phyloP scores from a whole-genome alignment of 2,888 invertebrate species.

The Ceratothoa steindachneri region DNA sequence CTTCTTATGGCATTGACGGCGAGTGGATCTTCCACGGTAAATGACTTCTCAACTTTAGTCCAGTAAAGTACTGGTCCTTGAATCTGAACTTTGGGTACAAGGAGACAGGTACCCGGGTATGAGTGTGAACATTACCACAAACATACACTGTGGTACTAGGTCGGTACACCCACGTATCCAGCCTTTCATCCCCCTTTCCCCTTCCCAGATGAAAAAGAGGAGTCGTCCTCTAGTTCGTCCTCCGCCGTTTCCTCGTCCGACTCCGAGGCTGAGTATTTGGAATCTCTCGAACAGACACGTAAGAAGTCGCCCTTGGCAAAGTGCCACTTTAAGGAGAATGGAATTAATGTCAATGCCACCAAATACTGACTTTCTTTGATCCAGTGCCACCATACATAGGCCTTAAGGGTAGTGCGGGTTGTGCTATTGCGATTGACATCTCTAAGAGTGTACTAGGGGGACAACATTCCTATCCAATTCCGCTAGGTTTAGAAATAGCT shows the following conservation, averaged over 20 bases:
- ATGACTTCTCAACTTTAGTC: too few species aligned
- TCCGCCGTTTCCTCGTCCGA: conserved; percentile 43
- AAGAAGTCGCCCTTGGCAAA: too few species aligned
- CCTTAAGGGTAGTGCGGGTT: neutral
- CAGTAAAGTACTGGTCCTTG: too few species aligned
- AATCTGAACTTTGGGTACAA: too few species aligned
- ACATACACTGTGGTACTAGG: conserved; percentile 55
- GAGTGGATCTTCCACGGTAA: conserved; percentile 76
- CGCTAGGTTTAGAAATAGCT: too few species aligned
- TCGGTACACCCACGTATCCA: neutral
- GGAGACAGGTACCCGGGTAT: too few species aligned
- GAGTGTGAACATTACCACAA: conserved; percentile 9
- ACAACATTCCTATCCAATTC: too few species aligned
- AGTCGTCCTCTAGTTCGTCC: conserved; percentile 40
- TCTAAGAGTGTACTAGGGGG: too few species aligned
- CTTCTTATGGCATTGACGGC: conserved; percentile 79
- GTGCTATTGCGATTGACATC: too few species aligned
- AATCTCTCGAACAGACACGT: conserved; percentile 41
- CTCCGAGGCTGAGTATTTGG: conserved; percentile 43
- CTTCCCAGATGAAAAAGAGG: conserved; percentile 37
- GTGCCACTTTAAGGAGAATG: neutral
- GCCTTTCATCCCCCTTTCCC: neutral
- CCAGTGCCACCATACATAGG: neutral
- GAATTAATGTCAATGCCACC: neutral
- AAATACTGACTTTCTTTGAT: neutral